Conservation (phyloP, 2,797 vertebrate genomes). For the Paramormyrops hopkinsi region DNA sequence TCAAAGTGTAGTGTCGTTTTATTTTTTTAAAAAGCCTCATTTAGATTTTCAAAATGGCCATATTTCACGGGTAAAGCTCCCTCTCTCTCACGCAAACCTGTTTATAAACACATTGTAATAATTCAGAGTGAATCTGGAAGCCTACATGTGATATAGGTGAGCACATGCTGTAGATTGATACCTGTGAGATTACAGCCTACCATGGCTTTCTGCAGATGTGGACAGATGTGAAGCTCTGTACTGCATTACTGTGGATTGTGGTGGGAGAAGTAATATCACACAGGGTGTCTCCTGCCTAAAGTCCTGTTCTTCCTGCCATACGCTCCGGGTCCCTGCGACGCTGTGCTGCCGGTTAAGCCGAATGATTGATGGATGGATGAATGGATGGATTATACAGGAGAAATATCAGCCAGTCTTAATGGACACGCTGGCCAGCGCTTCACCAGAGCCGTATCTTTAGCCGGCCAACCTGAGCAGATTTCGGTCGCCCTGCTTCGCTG, state of each 20-base stretch:
- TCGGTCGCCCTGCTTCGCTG: background rate
- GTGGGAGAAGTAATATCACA: background rate
- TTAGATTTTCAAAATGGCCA: background rate
- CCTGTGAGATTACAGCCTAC: background rate
- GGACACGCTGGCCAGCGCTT: background rate
- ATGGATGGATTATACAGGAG: background rate
- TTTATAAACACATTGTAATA: background rate
- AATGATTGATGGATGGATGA: background rate
- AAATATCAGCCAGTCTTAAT: background rate
- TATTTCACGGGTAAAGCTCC: background rate
- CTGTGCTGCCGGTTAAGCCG: background rate
- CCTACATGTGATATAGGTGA: background rate
- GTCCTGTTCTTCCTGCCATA: background rate
- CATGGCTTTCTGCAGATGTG: background rate
- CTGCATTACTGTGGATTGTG: background rate
- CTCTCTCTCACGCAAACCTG: background rate
- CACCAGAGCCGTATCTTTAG: background rate
- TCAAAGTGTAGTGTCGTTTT: background rate
- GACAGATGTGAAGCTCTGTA: background rate
- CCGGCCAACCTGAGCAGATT: background rate
- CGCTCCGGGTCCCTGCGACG: background rate
- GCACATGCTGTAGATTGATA: background rate
- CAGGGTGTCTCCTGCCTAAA: background rate
- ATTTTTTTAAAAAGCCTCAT: background rate
- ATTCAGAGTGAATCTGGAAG: background rate